Conservation (phyloP, 30 jellyfish, hydroid and myxozoan genomes). For the Clytia hemisphaerica region DNA sequence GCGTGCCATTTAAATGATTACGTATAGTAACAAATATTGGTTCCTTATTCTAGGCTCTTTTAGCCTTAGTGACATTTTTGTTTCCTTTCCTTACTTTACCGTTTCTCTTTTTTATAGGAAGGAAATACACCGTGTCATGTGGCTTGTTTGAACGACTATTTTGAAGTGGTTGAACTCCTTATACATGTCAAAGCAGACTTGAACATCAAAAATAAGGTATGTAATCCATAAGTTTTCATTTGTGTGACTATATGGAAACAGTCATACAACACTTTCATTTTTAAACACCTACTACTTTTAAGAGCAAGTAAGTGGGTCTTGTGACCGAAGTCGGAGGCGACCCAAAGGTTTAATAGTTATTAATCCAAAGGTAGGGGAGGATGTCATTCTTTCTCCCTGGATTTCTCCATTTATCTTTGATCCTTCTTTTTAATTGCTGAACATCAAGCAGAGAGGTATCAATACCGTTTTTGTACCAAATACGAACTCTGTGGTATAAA, state of each 20-base stretch:
- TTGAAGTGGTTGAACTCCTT: slow-evolving; percentile 58
- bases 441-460: no score
- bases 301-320: not conserved
- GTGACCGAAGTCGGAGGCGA: no score
- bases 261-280: not conserved
- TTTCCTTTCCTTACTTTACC: no score
- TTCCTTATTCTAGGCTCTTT: not conserved
- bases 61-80: no score
- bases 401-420: no score
- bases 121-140: slow-evolving; percentile 75
- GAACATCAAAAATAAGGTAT: slow-evolving; percentile 53
- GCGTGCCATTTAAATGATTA: no score
- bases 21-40: not conserved
- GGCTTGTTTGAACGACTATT: slow-evolving; percentile 57
- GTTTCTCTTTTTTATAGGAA: slow-evolving; percentile 30
- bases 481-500: no score
- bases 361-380: no score
- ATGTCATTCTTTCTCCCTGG: no score
- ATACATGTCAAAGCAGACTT: slow-evolving; percentile 70
- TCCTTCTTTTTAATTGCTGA: no score
- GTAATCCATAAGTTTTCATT: not conserved
- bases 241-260: not conserved
- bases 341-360: no score
- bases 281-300: not conserved
- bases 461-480: no score